Base-by-base conservation (phyloP, 2,888 invertebrate species). In the Labia minor region DNA sequence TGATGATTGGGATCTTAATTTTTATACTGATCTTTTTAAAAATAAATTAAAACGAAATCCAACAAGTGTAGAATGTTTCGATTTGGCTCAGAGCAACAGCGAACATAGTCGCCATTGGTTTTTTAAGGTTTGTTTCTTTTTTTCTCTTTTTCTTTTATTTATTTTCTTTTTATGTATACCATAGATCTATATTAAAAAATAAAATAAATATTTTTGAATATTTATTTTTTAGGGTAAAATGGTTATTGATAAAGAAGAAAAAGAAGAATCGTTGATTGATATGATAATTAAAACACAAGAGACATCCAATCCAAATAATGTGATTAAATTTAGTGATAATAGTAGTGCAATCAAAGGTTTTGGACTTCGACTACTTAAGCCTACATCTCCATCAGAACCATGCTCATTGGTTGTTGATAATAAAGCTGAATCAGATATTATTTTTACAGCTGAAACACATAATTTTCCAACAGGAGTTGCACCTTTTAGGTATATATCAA, bases 51-150 rank as follows among this genome's bases (percentile, higher is more conserved):
- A 89, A 73, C 83, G 96, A 66, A 92, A 98, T 79, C 98, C 98
- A 19, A 97, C 97, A 0, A 95, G 92, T 75, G 96, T 98, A 0
- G 98, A 99, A 77, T 88, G 96, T 73, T 97, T 98, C 80, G 98
- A 98, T 81, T 84, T 98, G 72, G 98, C 98, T 1, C 98, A 99
- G 78, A 95, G 95, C 26, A 97, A 97, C 77, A 95, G 96, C 77
- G 98, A 99, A 77, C 98, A 99, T 78, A 95, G 95, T 69, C 84
- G 98, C 3, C 98, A 99, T 81, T 98, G 98, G 98, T 98, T 98
- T 80, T 98, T 98, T 79, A 92, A 92, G 73, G 83, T 83, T 70
- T 63, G 66, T 63, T 10, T 62, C 19, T 65, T 49, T 21, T 11
- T 19, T 19, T 65, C 6, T 26, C 11, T 16, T 49, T n/a, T 21